Evolutionary conservation across 2,888 invertebrate genomes (phyloP), one percentile per base, ranked within the genome.

Genomic region (Hyalella azteca): DNA sequence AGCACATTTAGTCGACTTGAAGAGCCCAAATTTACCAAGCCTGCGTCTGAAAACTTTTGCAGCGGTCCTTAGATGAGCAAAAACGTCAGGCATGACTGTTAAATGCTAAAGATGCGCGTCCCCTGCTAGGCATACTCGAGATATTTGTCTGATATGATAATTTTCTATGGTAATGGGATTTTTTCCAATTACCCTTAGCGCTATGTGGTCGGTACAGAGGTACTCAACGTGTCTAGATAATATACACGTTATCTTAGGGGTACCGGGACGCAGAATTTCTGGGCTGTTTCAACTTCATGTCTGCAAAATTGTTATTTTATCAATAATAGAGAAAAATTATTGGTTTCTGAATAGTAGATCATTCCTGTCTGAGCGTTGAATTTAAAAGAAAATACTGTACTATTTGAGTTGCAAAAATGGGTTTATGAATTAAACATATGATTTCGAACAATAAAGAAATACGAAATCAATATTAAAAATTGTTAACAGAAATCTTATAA

Each of bases 151-250:
- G 66, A 66, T 66, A 66, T 66, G 66, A 66, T 66, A 66, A 66
- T 66, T 66, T 66, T 36, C 66, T 66, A 66, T 66, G 66, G 66
- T 66, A 66, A 66, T 66, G 36, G 66, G 66, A 66, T 66, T 66
- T 66, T 66, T 66, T 66, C 66, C 66, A 66, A 66, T 66, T 66
- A 66, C 66, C 36, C 66, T 66, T 66, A 66, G 66, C 66, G 66
- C 66, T 66, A 66, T 66, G 66, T 66, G 66, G 66, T 66, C 66
- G 66, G 36, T 66, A 66, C 66, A 36, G 36, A 36, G 66, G 66
- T 66, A 32, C 66, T 66, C 66, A 36, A 36, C 36, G 29, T 36
- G 32, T 29, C 66, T 36, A 32, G 32, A 66, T 66, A 66, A 66
- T 66, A 66, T 66, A 66, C 66, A 66, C 66, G 66, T 66, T 66